phyloP scores from a whole-genome alignment of 2,113 vertebrate species.

The Rhabdornis inornatus region DNA sequence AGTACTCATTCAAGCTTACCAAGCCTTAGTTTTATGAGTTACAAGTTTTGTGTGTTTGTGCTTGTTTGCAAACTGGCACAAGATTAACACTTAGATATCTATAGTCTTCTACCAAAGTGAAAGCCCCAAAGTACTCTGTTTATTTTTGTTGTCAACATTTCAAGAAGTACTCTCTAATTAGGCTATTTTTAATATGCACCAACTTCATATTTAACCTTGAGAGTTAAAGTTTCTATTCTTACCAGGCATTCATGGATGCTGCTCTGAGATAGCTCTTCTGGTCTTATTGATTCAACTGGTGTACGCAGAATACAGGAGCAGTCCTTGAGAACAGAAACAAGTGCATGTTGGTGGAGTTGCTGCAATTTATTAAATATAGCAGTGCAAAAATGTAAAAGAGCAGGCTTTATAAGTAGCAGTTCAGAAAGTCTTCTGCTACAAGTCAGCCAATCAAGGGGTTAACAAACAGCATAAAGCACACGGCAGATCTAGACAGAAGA shows the following conservation, averaged over 20 bases:
- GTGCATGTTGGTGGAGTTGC: neutral
- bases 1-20: neutral
- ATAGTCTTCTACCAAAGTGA: neutral
- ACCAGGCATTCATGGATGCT: conserved; percentile 85
- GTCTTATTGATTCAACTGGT: conserved; percentile 87
- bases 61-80: neutral
- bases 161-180: neutral
- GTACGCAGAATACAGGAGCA: conserved; percentile 95
- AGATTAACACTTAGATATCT: neutral
- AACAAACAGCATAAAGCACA: neutral
- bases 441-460: neutral
- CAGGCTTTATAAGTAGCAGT: neutral
- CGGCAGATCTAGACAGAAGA: neutral
- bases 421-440: neutral
- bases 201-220: neutral
- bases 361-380: neutral
- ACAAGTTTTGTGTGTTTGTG: neutral
- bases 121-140: neutral
- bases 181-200: neutral
- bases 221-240: conserved; percentile 57
- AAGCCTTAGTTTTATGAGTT: neutral
- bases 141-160: neutral
- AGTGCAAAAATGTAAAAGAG: neutral
- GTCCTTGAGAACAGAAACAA: conserved; percentile 76
- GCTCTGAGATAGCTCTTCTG: conserved; percentile 86